Evolutionary conservation across 1,140 invertebrate genomes (phyloP), one percentile per base, ranked within the genome.

Genomic region (Trachymyrmex septentrionalis): DNA sequence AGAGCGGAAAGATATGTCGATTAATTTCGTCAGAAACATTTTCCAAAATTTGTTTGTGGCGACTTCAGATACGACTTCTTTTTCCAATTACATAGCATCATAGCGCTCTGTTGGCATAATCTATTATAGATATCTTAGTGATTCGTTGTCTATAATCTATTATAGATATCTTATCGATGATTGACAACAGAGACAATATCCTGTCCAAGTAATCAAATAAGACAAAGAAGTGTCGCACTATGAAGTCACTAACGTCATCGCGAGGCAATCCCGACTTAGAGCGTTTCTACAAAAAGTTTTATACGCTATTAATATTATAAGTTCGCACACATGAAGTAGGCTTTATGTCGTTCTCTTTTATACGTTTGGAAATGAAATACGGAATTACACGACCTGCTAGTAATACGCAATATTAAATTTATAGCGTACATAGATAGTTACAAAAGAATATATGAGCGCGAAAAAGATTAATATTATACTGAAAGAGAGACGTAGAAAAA

Each of bases 161-260:
- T 44, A 44, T 7, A 27, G 21, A 64, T 77, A 77, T 64, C 38
- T 77, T 77, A 77, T 78, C 76, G 12, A n/a, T 66, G 44, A 3
- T 12, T 66, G 76, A 19, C 66, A 78, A 66, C 14, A 48, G 24
- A 66, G 38, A 21, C 19, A n/a, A 61, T 21, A 34, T 50, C 38
- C 66, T 5, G 6, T n/a, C 30, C 27, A 21, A 6, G 16, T 30
- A 48, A 64, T 9, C 21, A 77, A 63, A 64, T n/a, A 66, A n/a
- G 6, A 66, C 16, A 48, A 78, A 78, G 38, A 78, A 24, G 9
- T n/a, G 6, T 7, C 14, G 16, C 14, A 19, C 38, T 14, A 21
- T 19, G 21, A 57, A 16, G 12, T 61, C 55, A 34, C 10, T 30
- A 53, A 55, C 16, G 24, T 30, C 30, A 72, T 73, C 27, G 50